Conservation (phyloP, 92 coral and sea anemone species). For the Siderastrea radians region DNA sequence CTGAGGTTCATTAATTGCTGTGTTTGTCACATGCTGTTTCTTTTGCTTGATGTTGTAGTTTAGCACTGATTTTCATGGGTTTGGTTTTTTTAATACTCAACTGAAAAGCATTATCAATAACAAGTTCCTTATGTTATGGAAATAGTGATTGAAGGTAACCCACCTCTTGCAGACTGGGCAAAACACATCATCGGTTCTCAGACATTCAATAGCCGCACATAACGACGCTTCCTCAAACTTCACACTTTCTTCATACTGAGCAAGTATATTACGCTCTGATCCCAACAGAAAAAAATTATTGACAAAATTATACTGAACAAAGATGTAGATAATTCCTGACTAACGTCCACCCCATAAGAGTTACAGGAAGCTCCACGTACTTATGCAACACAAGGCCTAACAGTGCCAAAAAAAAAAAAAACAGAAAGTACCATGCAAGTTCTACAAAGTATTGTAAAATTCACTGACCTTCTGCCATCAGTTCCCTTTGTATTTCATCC, state of each 20-base stretch:
- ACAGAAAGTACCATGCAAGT: too few relatives aligned
- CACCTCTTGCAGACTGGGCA: conserved; percentile 97
- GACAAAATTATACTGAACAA: not conserved
- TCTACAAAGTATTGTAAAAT: not conserved
- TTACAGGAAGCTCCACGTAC: too few relatives aligned
- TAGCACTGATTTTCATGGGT: not conserved
- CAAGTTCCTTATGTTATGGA: too few relatives aligned
- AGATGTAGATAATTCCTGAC: not conserved
- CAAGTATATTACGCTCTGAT: conserved; percentile 80
- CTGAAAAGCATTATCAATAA: too few relatives aligned
- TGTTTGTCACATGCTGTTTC: too few relatives aligned
- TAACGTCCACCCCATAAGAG: too few relatives aligned
- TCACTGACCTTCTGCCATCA: conserved; percentile 81
- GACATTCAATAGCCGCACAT: conserved; percentile 93
- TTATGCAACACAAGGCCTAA: too few relatives aligned
- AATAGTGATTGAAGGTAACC: not conserved
- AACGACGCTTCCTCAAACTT: conserved; percentile 94
- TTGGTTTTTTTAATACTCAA: too few relatives aligned
- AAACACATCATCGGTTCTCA: conserved; percentile 82
- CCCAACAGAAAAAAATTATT: not conserved
- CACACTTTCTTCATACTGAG: conserved; percentile 83
- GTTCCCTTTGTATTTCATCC: conserved; percentile 95
- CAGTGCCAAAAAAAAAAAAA: too few relatives aligned
- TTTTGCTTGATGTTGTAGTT: not conserved
- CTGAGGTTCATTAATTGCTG: too few relatives aligned